Evolutionary conservation across 2,888 invertebrate genomes (phyloP), one percentile per base, ranked within the genome.

Genomic region (Acronicta aceris): DNA sequence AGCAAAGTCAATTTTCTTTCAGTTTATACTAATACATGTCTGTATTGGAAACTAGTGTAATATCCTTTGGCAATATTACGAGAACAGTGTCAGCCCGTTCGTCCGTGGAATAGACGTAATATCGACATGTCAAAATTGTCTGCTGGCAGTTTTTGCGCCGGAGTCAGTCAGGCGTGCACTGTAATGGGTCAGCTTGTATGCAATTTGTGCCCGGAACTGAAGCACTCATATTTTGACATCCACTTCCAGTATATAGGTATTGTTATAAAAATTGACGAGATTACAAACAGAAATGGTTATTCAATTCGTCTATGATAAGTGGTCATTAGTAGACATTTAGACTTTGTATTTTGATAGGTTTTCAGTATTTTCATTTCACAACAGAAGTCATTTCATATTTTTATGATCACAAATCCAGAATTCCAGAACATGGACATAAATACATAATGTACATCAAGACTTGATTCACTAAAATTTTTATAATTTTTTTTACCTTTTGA

Each of bases 121-220:
- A 65, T 65, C 51, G 65, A 76, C 62, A 73, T 76, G 75, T 71
- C 70, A 53, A 75, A 71, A 78, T 70, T 65, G 65, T 60, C 68
- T 53, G 42, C 40, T 58, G 57, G 43, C 7, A 40, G 40, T 75
- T 77, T 75, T 77, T 77, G 64, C 55, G 30, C 48, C 6, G 51
- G 5, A 17, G 15, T 17, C 66, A 76, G 43, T 71, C 63, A 64
- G 62, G 60, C 78, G 65, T 72, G 61, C 38, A 43, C 36, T 49
- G 52, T 75, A 57, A 54, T 65, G 56, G 75, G 57, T 63, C 70
- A 60, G 51, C 54, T 25, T 76, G 69, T 76, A 68, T 73, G 74
- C 64, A 72, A 76, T 69, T 71, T 69, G 13, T 57, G 53, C n/a
- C 46, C 60, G 72, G 60, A 70, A 72, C 41, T 70, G 38, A 57